These are phyloP conservation scores for Papilio aristodemus DNA, from an alignment of 1,140 invertebrate species.

Conservation along the genomic window DNA sequence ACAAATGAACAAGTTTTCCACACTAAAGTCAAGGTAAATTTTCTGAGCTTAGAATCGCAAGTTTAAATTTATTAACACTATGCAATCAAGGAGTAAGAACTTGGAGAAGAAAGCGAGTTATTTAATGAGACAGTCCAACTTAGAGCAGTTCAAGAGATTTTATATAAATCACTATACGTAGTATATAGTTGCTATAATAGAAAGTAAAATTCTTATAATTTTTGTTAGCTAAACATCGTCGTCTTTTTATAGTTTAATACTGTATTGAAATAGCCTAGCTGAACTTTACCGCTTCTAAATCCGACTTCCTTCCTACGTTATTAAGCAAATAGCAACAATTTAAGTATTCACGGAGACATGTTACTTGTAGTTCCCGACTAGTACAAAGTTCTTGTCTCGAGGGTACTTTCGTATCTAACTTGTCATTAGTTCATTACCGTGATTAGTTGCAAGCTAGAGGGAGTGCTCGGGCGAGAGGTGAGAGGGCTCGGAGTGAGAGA, in stretches of 20 bases:
- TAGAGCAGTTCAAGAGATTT: too few species aligned
- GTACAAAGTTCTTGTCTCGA: slow-evolving; percentile 33
- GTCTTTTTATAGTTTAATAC: too few species aligned
- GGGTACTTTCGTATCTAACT: slow-evolving; percentile 58
- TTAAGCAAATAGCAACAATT: slow-evolving; percentile 20
- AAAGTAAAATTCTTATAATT: not conserved
- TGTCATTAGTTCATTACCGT: slow-evolving; percentile 72
- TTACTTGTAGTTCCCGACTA: not conserved
- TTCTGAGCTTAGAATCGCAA: too few species aligned
- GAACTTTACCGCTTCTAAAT: not conserved
- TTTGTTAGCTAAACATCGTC: not conserved
- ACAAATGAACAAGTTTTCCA: too few species aligned
- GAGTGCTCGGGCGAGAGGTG: slow-evolving; percentile 27
- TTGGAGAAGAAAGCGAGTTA: too few species aligned
- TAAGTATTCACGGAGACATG: slow-evolving; percentile 17
- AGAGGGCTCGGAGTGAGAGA: slow-evolving; percentile 30
- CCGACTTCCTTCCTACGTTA: not conserved
- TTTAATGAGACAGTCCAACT: too few species aligned
- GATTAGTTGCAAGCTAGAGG: slow-evolving; percentile 57
- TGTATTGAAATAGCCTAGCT: not conserved
- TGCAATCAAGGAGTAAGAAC: too few species aligned
- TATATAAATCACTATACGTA: too few species aligned
- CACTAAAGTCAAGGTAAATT: too few species aligned
- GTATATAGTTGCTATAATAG: too few species aligned
- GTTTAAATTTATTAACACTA: too few species aligned